These are phyloP conservation scores for Etheostoma nigrum DNA, from an alignment of 2,797 vertebrate genomes.

Conservation along the genomic window DNA sequence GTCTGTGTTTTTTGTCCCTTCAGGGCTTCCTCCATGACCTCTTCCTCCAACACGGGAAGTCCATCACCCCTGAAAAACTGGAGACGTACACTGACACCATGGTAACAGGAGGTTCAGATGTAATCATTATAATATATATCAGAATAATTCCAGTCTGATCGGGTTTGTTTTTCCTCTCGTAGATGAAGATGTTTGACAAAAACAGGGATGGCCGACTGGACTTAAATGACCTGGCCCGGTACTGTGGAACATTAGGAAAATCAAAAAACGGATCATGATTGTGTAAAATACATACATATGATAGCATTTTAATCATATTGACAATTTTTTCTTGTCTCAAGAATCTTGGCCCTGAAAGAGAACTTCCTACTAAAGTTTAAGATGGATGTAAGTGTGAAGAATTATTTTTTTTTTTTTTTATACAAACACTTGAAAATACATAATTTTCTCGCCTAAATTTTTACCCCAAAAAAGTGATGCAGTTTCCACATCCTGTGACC, in stretches of 20 bases:
- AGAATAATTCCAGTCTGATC: neutral
- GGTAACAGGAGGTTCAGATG: conserved; percentile 77
- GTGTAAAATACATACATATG: neutral
- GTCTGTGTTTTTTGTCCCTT: conserved; percentile 6
- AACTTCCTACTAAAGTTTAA: conserved; percentile 97
- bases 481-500: too few species aligned
- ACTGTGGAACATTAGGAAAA: neutral
- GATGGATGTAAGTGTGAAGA: conserved; percentile 89
- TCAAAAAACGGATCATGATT: too few species aligned
- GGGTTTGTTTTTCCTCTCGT: conserved; percentile 26
- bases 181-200: conserved; percentile 96
- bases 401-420: neutral
- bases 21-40: conserved; percentile 93
- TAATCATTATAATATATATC: too few species aligned
- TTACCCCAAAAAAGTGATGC: too few species aligned
- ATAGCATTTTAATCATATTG: too few species aligned
- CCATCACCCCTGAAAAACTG: conserved; percentile 84
- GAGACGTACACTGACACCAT: conserved; percentile 90
- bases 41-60: conserved; percentile 88
- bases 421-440: too few species aligned
- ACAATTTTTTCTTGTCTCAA: conserved; percentile 59
- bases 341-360: conserved; percentile 93
- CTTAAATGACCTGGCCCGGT: conserved; percentile 94
- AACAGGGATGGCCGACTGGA: conserved; percentile 92
- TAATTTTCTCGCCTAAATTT: too few species aligned